Evolutionary conservation across 2,888 invertebrate species (phyloP), one percentile per base, ranked within the genome.

Genomic region (Linnaemya vulpina): DNA sequence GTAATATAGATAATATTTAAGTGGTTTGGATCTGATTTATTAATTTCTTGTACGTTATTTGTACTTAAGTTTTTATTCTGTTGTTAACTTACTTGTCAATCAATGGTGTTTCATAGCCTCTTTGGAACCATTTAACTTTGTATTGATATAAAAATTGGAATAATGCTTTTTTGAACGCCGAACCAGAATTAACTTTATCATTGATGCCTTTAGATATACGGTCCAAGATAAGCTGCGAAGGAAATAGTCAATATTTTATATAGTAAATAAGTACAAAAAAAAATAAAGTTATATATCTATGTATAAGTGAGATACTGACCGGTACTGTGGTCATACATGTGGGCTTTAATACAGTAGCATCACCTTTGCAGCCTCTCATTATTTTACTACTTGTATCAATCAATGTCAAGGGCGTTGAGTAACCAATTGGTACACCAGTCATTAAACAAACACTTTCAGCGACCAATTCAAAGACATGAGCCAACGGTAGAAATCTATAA

Each of bases 301-400:
- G 13, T 30, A 25, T 90, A 68, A 74, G 71, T 10, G 38, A 3
- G 17, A 55, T 35, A 93, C 94, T 94, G 90, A 98, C 98, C 83
- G 99, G 99, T 60, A 99, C 99, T 67, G 98, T 96, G 4, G 98
- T 98, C 94, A 99, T 96, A 90, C 98, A 96, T 1, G 99, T 98
- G 3, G 99, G 99, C 89, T 94, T 94, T 76, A 99, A 93, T 1
- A 97, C 96, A 58, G 96, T 95, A 13, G 98, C 98, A 92, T 99
- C 99, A 5, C 99, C 99, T 90, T 95, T 96, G 80, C 97, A 96
- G 60, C 99, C 99, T 90, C 96, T 95, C 94, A 97, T 98, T 89
- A 99, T 98, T 93, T 98, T 99, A 90, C 98, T 98, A 70, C 98
- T 98, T 35, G 96, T 95, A 92, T 97, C 97, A 88, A 97, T 95